Percentiles rank a stretch among this genome's conserved stretches.
Conservation (phyloP, 2,113 vertebrate species). For the Mastomys natalensis region DNA sequence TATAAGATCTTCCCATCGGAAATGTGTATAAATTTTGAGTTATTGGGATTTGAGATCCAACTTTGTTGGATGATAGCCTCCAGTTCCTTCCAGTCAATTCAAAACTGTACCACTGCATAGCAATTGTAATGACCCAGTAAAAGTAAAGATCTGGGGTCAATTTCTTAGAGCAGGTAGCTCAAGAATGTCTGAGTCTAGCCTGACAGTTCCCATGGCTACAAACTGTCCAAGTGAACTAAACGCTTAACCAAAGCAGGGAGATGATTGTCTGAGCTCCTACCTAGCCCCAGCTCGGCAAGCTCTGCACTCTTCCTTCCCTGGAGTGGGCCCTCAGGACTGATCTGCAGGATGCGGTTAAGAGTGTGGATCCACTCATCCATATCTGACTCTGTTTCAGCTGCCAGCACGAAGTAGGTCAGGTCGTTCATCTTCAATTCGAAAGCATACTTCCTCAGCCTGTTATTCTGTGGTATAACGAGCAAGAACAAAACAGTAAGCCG, state of each 20-base stretch:
- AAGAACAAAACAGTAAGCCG: not conserved
- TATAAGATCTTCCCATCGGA: not conserved
- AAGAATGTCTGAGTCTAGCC: not conserved
- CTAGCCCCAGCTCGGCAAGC: slow-evolving; percentile 93
- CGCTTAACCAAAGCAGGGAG: not conserved
- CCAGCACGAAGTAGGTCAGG: slow-evolving; percentile 98
- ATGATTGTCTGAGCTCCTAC: slow-evolving; percentile 83
- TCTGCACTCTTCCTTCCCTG: slow-evolving; percentile 95
- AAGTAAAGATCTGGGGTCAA: slow-evolving; percentile 54
- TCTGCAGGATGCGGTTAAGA: slow-evolving; percentile 96
- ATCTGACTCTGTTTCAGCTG: slow-evolving; percentile 97
- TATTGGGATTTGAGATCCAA: slow-evolving; percentile 19
- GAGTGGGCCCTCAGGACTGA: slow-evolving; percentile 93
- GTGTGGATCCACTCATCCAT: slow-evolving; percentile 99
- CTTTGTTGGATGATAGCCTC: not conserved
- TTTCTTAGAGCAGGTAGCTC: slow-evolving; percentile 52
- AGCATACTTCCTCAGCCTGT: slow-evolving; percentile 95
- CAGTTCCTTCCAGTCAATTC: slow-evolving; percentile 21
- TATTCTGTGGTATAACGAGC: slow-evolving; percentile 88
- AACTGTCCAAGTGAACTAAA: slow-evolving; percentile 32
- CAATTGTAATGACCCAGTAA: slow-evolving; percentile 23
- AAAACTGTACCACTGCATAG: slow-evolving; percentile 45
- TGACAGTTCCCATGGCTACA: slow-evolving; percentile 50
- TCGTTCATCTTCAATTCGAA: slow-evolving; percentile 99
- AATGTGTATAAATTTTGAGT: not conserved